phyloP scores from a whole-genome alignment of 2,888 invertebrate species.

The Acronicta aceris region DNA sequence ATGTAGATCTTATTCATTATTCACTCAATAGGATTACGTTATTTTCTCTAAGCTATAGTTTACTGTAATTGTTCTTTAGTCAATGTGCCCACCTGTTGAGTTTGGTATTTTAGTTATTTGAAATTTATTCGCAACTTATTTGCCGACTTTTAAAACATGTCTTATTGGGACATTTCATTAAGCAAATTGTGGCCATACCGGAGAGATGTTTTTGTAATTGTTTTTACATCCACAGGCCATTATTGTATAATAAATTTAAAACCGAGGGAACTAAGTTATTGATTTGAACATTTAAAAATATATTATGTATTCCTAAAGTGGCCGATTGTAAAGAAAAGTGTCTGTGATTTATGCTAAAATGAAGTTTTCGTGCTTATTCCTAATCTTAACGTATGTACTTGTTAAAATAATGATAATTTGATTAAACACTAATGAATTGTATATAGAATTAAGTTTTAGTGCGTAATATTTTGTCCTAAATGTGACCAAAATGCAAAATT shows the following conservation, averaged over 20 bases:
- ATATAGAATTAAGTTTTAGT: conserved; percentile 80
- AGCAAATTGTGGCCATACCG: conserved; percentile 2
- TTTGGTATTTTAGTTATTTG: conserved; percentile 72
- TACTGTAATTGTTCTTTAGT: conserved; percentile 77
- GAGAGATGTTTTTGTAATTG: conserved; percentile 1
- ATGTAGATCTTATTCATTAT: conserved; percentile 61
- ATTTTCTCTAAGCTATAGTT: conserved; percentile 65
- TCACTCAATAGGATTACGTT: conserved; percentile 64
- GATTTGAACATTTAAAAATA: conserved; percentile 53
- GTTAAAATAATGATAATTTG: conserved; percentile 62
- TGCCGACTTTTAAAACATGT: conserved; percentile 29
- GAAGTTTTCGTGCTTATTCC: conserved; percentile 84
- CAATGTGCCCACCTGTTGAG: conserved; percentile 84
- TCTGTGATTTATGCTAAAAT: conserved; percentile 88
- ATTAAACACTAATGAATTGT: conserved; percentile 73
- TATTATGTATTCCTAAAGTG: conserved; percentile 68
- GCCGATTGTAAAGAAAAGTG: conserved; percentile 80
- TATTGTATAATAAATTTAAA: conserved; percentile 12
- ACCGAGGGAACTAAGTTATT: conserved; percentile 23
- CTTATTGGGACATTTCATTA: conserved; percentile 16
- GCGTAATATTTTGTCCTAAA: conserved; percentile 73
- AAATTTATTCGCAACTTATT: conserved; percentile 60
- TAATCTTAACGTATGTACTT: conserved; percentile 78
- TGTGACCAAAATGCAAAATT: conserved; percentile 80
- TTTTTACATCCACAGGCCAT: conserved; percentile 1